These are phyloP conservation scores for Istiophorus platypterus DNA, from an alignment of 2,113 vertebrate genomes.

Conservation along the genomic window DNA sequence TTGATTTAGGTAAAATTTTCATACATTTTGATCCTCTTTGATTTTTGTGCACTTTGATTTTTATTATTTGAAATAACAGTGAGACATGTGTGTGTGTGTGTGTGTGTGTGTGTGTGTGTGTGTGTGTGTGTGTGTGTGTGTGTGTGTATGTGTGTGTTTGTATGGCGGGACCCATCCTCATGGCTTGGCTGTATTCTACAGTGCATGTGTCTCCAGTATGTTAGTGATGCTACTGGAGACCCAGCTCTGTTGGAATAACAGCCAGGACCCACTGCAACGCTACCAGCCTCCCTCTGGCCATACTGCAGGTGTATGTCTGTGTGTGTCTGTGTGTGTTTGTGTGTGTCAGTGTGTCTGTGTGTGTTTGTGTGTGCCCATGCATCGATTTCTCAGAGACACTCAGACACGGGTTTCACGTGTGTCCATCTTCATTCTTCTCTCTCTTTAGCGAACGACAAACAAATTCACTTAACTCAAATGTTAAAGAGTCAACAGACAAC, in stretches of 20 bases:
- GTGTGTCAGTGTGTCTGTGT: constrained; percentile 21
- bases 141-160: background rate
- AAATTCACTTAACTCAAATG: constrained; percentile 32
- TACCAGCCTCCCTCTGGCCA: constrained; percentile 35
- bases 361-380: constrained; percentile 10
- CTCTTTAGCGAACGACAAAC: constrained; percentile 4
- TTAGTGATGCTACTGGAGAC: constrained; percentile 93
- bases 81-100: background rate
- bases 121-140: background rate
- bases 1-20: background rate
- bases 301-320: constrained; percentile 15
- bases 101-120: constrained; percentile 15
- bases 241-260: constrained; percentile 99
- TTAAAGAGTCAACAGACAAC: constrained; percentile 38
- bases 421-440: background rate
- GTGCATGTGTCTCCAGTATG: constrained; percentile 99
- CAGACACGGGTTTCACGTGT: background rate
- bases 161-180: constrained; percentile 45
- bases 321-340: constrained; percentile 26
- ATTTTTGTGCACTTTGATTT: background rate
- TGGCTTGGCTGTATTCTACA: constrained; percentile 99
- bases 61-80: background rate
- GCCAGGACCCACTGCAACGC: constrained; percentile 84
- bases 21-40: background rate
- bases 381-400: background rate